These are phyloP conservation scores for Drosophila maculinotata DNA, from an alignment of 2,888 invertebrate species.

Conservation along the genomic window DNA sequence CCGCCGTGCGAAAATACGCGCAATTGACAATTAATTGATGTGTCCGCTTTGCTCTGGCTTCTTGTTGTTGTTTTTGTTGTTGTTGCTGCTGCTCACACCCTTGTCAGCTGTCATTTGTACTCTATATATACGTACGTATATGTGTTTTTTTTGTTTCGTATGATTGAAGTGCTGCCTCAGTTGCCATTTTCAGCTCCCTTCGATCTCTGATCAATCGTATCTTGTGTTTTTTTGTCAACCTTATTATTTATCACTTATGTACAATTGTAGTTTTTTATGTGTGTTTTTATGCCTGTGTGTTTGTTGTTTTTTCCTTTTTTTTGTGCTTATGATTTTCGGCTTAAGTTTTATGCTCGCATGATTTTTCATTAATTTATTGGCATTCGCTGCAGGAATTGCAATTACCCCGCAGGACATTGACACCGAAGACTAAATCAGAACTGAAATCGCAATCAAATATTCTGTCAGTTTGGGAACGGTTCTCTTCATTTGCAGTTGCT, in stretches of 20 bases:
- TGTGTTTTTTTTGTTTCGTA: constrained; percentile 42
- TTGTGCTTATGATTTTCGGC: constrained; percentile 50
- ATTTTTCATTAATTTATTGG: constrained; percentile 75
- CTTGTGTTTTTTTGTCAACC: constrained; percentile 48
- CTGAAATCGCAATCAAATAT: constrained; percentile 41
- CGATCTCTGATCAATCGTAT: constrained; percentile 47
- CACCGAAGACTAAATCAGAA: constrained; percentile 26
- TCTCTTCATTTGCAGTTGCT: background rate
- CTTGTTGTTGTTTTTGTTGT: constrained; percentile 29
- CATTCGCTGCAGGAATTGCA: constrained; percentile 41
- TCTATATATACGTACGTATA: constrained; percentile 20
- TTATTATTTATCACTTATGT: constrained; percentile 76
- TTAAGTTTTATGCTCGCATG: constrained; percentile 70
- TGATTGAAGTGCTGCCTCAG: constrained; percentile 65
- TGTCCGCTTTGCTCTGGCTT: constrained; percentile 66
- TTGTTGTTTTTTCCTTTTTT: constrained; percentile 37
- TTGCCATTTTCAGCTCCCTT: constrained; percentile 47
- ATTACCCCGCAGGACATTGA: constrained; percentile 52
- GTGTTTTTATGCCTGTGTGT: constrained; percentile 13
- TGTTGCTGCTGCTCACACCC: constrained; percentile 71
- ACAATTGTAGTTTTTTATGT: constrained; percentile 57
- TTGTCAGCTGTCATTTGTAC: constrained; percentile 76
- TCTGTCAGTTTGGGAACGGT: constrained; percentile 25
- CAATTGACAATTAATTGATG: constrained; percentile 82
- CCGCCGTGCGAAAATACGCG: constrained; percentile 80